phyloP scores from a whole-genome alignment of 2,888 invertebrate genomes.

The Coenonympha arcania region DNA sequence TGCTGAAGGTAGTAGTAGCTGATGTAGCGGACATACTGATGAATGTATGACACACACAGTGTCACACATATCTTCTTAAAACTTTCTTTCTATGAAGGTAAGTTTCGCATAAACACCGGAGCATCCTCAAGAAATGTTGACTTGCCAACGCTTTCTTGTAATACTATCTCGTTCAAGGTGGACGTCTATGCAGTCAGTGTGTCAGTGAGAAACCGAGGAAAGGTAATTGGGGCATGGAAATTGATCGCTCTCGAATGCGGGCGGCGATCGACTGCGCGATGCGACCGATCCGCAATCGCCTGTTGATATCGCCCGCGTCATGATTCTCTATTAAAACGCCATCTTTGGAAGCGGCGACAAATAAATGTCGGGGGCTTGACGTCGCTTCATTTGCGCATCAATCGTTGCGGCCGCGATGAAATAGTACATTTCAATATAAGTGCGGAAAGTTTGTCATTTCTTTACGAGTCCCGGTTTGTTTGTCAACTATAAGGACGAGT shows the following conservation, averaged over 20 bases:
- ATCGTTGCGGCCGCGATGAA: background rate
- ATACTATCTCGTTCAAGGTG: background rate
- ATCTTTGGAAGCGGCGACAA: slow-evolving; percentile 9
- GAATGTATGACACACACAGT: no score
- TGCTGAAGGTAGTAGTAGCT: no score
- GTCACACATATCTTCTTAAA: no score
- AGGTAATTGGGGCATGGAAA: slow-evolving; percentile 59
- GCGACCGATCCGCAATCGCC: slow-evolving; percentile 35
- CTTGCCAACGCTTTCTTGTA: no score
- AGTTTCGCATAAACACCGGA: no score
- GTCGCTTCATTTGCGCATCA: background rate
- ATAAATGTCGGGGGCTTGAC: slow-evolving; percentile 1
- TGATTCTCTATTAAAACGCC: slow-evolving; percentile 10
- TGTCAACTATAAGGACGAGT: no score
- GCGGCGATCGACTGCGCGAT: slow-evolving; percentile 34
- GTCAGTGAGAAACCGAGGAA: slow-evolving; percentile 37
- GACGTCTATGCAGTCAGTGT: slow-evolving; percentile 29
- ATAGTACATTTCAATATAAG: no score
- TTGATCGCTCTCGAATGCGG: slow-evolving; percentile 57
- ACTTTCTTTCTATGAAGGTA: no score
- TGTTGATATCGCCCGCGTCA: slow-evolving; percentile 44
- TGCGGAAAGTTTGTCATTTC: no score
- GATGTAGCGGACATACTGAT: no score
- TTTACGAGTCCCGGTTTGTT: no score
- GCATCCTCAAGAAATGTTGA: no score